These are phyloP conservation scores for Nansenia antarctica DNA, from an alignment of 2,113 vertebrate species.

Conservation along the genomic window DNA sequence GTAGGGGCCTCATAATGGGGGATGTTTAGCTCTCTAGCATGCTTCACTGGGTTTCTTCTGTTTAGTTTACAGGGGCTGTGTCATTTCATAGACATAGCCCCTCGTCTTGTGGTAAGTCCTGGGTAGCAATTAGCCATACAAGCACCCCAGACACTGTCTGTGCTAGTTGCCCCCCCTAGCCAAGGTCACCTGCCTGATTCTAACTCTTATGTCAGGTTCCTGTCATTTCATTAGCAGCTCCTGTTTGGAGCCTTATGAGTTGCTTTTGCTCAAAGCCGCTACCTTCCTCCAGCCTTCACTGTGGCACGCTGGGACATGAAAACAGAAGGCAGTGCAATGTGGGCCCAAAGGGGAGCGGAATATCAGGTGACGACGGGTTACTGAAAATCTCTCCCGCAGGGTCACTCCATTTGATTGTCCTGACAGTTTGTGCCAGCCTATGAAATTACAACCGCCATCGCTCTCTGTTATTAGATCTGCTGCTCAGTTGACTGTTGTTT, in stretches of 20 bases:
- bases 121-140: no score
- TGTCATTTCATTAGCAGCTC: not conserved
- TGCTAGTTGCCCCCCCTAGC: not conserved
- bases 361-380: slow-evolving; percentile 51
- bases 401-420: slow-evolving; percentile 45
- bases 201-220: not conserved
- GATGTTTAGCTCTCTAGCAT: slow-evolving; percentile 28
- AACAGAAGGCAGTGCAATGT: slow-evolving; percentile 24
- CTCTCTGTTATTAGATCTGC: slow-evolving; percentile 42
- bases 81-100: slow-evolving; percentile 17
- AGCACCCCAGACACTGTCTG: no score
- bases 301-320: slow-evolving; percentile 47
- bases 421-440: slow-evolving; percentile 43
- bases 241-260: slow-evolving; percentile 2
- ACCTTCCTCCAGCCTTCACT: slow-evolving; percentile 16
- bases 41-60: slow-evolving; percentile 26
- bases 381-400: slow-evolving; percentile 58
- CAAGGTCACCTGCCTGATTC: not conserved
- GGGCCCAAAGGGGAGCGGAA: slow-evolving; percentile 5
- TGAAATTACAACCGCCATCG: slow-evolving; percentile 47
- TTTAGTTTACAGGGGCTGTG: slow-evolving; percentile 41
- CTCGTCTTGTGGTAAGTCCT: not conserved
- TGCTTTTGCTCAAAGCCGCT: no score
- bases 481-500: slow-evolving; percentile 33
- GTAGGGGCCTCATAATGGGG: slow-evolving; percentile 8